phyloP scores from a whole-genome alignment of 2,113 vertebrate species.

The Scomber scombrus region DNA sequence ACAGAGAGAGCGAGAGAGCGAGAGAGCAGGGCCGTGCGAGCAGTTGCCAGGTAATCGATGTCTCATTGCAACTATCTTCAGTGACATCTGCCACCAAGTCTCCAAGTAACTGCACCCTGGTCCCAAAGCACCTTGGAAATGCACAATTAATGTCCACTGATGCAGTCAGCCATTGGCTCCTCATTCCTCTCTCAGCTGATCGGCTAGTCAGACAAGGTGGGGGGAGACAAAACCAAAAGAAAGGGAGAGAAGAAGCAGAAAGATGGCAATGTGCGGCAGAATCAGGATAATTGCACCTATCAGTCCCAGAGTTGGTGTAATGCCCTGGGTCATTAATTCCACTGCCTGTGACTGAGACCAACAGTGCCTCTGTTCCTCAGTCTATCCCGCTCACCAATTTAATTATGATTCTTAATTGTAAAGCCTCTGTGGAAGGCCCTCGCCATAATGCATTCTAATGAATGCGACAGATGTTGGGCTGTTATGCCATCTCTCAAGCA shows the following conservation, averaged over 20 bases:
- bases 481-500: conserved; percentile 82
- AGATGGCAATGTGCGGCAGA: conserved; percentile 50
- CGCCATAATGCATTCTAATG: conserved; percentile 86
- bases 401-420: conserved; percentile 87
- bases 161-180: conserved; percentile 56
- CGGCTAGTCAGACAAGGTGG: conserved; percentile 40
- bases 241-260: conserved; percentile 7
- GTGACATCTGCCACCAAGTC: conserved; percentile 78
- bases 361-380: conserved; percentile 72
- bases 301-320: conserved; percentile 72
- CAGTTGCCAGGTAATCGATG: conserved; percentile 73
- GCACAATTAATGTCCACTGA: conserved; percentile 77
- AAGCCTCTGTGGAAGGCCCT: conserved; percentile 81
- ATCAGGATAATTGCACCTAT: conserved; percentile 73
- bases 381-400: conserved; percentile 82
- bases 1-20: conserved; percentile 34
- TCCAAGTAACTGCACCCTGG: conserved; percentile 68
- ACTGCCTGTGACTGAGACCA: conserved; percentile 66
- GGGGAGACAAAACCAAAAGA: conserved; percentile 41
- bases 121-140: conserved; percentile 72
- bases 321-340: conserved; percentile 80
- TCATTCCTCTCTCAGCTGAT: conserved; percentile 51
- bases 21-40: conserved; percentile 29
- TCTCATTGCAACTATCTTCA: conserved; percentile 72
- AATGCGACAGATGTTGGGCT: conserved; percentile 87